Base-by-base conservation (phyloP, 2,888 invertebrate genomes). In the Chrysotoxum bicinctum region DNA sequence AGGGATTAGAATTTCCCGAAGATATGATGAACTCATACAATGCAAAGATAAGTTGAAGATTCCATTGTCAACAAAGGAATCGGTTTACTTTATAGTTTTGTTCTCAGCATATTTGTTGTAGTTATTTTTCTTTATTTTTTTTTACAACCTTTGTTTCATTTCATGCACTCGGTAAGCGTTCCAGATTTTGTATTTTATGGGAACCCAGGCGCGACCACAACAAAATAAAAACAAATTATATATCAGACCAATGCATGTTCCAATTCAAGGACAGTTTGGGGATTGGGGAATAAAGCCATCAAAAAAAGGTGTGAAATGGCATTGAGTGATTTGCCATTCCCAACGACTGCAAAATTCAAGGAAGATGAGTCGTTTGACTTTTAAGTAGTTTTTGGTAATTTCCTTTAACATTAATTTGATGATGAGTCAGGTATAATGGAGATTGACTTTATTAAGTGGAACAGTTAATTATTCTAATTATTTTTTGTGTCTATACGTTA, bases 11-110 rank as follows among this genome's bases (percentile, higher is more conserved):
- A 66, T 78, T 66, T 66, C 78, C 10, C 30, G 48, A 66, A 72
- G 56, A n/a, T 19, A 37, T 43, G 26, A 60, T 26, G 48, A 66
- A 52, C 64, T 43, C 60, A 32, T 45, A 14, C 21, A n/a, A 43
- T 43, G 26, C 35, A 37, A 19, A 64, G 21, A 26, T 50, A n/a
- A 21, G 16, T 43, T 69, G 14, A 40, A 52, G 12, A 58, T 70
- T 58, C 54, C 37, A 72, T 43, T 82, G 76, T 77, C 82, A 72
- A 72, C 76, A 76, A 60, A 52, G 26, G 77, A 72, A 37, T 73
- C 79, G 35, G 45, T n/a, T 75, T 82, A 72, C 77, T 35, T 5
- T 64, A 40, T 30, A 30, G 48, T 56, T 26, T n/a, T 19, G 9
- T 72, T 72, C 60, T 60, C 32, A 40, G 50, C 48, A 50, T 32